A percentile compares a stretch with the other conserved stretches of the same genome.
Conservation (phyloP, 2,888 invertebrate genomes). For the Mesochorus sp. region DNA sequence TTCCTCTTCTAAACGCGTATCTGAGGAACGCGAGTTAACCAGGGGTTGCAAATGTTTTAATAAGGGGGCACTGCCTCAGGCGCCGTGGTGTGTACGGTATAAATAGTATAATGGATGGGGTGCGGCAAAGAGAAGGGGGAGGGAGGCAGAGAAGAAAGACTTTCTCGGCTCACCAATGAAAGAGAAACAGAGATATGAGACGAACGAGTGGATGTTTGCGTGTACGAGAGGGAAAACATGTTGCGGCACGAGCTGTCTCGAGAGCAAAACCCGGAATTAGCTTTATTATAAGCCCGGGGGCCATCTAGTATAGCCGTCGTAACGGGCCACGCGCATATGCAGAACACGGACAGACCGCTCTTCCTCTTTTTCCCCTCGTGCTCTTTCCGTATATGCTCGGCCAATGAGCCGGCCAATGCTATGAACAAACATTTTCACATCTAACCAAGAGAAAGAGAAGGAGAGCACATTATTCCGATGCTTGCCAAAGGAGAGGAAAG, state of each 20-base stretch:
- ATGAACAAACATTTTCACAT: constrained; percentile 78
- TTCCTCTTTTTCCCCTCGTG: constrained; percentile 14
- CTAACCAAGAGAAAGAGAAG: constrained; percentile 67
- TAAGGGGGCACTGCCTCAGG: constrained; percentile 72
- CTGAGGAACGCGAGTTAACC: neutral
- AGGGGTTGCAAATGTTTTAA: constrained; percentile 76
- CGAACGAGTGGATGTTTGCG: constrained; percentile 62
- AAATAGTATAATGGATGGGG: constrained; percentile 65
- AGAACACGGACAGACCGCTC: constrained; percentile 40
- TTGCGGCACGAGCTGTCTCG: constrained; percentile 80
- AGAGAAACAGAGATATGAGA: constrained; percentile 51
- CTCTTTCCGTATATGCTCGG: constrained; percentile 32
- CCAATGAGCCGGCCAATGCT: constrained; percentile 76
- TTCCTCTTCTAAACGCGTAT: neutral
- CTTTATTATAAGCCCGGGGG: constrained; percentile 82
- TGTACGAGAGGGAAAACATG: constrained; percentile 79
- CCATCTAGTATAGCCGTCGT: constrained; percentile 72
- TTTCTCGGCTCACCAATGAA: constrained; percentile 57
- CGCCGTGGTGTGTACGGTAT: constrained; percentile 54
- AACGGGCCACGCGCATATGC: constrained; percentile 37
- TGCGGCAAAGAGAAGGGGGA: constrained; percentile 55
- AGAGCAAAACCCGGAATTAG: constrained; percentile 80
- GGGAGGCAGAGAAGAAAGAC: constrained; percentile 53
- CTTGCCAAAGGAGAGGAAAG: constrained; percentile 22
- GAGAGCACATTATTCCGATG: constrained; percentile 42